phyloP scores from a whole-genome alignment of 2,797 vertebrate species.

The Anabas testudineus region DNA sequence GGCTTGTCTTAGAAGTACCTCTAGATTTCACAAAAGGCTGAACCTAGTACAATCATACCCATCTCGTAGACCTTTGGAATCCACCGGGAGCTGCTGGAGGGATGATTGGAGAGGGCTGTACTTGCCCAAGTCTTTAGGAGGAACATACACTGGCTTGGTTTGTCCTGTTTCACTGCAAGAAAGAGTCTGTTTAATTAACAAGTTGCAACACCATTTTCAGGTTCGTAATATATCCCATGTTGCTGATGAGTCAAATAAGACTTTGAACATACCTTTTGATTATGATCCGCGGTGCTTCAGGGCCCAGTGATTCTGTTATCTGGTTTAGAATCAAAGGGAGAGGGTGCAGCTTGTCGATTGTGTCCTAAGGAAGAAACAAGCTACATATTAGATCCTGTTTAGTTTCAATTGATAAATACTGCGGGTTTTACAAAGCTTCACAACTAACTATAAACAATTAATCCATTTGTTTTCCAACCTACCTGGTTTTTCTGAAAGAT shows the following conservation, averaged over 20 bases:
- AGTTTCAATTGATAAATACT: too few species aligned
- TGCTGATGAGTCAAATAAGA: not conserved
- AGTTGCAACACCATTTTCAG: not conserved
- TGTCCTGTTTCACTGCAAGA: slow-evolving; percentile 66
- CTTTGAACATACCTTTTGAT: slow-evolving; percentile 69
- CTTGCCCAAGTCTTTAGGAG: slow-evolving; percentile 87
- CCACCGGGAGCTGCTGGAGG: slow-evolving; percentile 78
- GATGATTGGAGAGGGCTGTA: slow-evolving; percentile 88
- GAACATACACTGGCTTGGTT: slow-evolving; percentile 86
- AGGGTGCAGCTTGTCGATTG: slow-evolving; percentile 88
- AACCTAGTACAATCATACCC: slow-evolving; percentile 38
- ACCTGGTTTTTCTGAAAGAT: slow-evolving; percentile 90
- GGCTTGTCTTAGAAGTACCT: not conserved
- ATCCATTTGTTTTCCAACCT: not conserved
- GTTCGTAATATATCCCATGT: not conserved
- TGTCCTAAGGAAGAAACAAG: slow-evolving; percentile 76
- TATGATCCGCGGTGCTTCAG: slow-evolving; percentile 74
- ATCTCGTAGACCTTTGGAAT: slow-evolving; percentile 65
- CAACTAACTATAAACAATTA: not conserved
- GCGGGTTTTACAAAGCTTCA: fast-evolving
- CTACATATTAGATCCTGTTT: slow-evolving; percentile 19
- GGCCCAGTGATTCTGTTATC: slow-evolving; percentile 84
- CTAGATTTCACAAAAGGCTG: not conserved
- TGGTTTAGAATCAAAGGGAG: slow-evolving; percentile 92
- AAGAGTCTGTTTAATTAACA: slow-evolving; percentile 12